Percentiles rank a stretch among this genome's conserved stretches.
Evolutionary conservation across 2,113 vertebrate genomes (phyloP).

Genomic region (Poeciliopsis occidentalis): DNA sequence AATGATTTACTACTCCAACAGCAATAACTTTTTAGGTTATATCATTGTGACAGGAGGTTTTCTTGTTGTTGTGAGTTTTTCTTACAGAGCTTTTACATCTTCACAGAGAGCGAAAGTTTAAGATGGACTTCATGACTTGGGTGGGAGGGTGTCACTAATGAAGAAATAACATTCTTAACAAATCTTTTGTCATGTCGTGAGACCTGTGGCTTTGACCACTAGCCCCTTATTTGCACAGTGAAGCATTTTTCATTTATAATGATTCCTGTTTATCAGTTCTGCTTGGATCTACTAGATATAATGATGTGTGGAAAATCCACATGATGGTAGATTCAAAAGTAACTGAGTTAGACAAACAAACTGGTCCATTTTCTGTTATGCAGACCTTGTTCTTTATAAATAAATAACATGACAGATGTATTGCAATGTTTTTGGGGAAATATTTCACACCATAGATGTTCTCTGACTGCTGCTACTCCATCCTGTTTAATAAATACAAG

Average conservation of each 20-base stretch:
- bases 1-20: not conserved
- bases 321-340: not conserved
- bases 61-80: constrained; percentile 12
- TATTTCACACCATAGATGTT: constrained; percentile 11
- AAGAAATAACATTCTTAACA: constrained; percentile 30
- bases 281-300: constrained; percentile 15
- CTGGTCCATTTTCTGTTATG: not conserved
- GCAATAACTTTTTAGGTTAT: not conserved
- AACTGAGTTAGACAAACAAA: not conserved
- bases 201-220: constrained; percentile 28
- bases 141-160: constrained; percentile 6
- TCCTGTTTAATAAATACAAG: constrained; percentile 19
- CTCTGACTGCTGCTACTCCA: constrained; percentile 3
- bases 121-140: not conserved
- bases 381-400: not conserved
- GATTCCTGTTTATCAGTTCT: constrained; percentile 3
- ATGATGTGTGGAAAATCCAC: not conserved
- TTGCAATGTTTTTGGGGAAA: not conserved
- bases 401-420: not conserved
- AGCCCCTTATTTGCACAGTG: not conserved
- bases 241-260: constrained; percentile 16
- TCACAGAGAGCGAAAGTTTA: constrained; percentile 37
- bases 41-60: not conserved
- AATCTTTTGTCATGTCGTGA: constrained; percentile 56
- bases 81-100: too few species aligned